phyloP scores from a whole-genome alignment of 1,140 invertebrate genomes.

The Hypothenemus hampei region DNA sequence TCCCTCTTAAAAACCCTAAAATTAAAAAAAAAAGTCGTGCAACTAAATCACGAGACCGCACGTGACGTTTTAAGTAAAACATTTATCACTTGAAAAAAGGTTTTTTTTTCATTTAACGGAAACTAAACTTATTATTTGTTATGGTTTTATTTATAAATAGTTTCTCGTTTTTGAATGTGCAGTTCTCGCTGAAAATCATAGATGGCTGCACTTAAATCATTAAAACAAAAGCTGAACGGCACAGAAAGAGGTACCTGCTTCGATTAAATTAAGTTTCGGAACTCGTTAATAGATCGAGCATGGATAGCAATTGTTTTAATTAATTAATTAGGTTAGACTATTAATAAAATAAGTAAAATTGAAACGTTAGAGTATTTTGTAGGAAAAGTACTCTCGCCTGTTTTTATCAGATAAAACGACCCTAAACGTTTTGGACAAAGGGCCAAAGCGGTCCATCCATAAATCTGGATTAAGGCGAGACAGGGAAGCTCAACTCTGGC shows the following conservation, averaged over 20 bases:
- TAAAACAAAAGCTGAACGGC: conserved; percentile 35
- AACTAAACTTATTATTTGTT: no score
- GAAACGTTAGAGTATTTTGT: not conserved
- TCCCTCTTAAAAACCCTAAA: no score
- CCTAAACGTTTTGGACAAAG: conserved; percentile 10
- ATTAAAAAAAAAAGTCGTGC: no score
- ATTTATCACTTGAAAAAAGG: no score
- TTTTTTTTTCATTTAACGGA: no score
- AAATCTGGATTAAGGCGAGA: conserved; percentile 20
- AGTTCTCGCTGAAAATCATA: conserved; percentile 31
- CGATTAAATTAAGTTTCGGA: conserved; percentile 31
- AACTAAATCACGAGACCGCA: no score
- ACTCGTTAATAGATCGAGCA: conserved; percentile 35
- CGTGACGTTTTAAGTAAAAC: no score
- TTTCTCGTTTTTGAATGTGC: no score
- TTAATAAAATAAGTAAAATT: no score
- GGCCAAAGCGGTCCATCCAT: not conserved
- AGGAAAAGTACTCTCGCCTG: no score
- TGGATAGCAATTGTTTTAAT: conserved; percentile 11
- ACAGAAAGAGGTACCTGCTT: conserved; percentile 39
- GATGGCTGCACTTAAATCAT: conserved; percentile 34
- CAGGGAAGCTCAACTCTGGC: conserved; percentile 19
- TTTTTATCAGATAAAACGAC: conserved; percentile 9
- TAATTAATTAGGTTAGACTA: no score
- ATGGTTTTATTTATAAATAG: no score